A percentile compares a stretch with the other conserved stretches of the same genome.
These are phyloP conservation scores for Herminia tarsipennalis DNA, from an alignment of 2,888 invertebrate species.

Conservation along the genomic window DNA sequence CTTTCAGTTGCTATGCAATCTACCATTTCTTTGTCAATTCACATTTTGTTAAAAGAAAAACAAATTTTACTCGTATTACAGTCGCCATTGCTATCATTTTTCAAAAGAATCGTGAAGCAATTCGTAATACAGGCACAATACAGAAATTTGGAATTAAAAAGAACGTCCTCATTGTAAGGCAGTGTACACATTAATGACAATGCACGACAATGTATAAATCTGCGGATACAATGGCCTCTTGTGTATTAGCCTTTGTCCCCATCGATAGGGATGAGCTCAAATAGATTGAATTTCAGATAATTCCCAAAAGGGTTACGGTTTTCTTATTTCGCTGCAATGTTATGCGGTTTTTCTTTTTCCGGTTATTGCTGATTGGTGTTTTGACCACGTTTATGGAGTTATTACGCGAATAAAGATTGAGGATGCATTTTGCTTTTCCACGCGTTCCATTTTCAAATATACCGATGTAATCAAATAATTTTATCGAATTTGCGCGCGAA, in stretches of 20 bases:
- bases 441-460: slow-evolving; percentile 25
- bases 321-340: slow-evolving; percentile 67
- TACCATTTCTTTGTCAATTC: not conserved
- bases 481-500: not conserved
- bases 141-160: slow-evolving; percentile 66
- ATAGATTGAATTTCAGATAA: slow-evolving; percentile 83
- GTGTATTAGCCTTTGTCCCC: slow-evolving; percentile 76
- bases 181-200: slow-evolving; percentile 79
- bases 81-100: slow-evolving; percentile 20
- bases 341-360: slow-evolving; percentile 45
- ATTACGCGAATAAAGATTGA: slow-evolving; percentile 40
- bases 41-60: not conserved
- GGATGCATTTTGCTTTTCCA: slow-evolving; percentile 36
- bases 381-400: slow-evolving; percentile 45
- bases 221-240: slow-evolving; percentile 73
- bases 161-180: slow-evolving; percentile 67
- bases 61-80: slow-evolving; percentile 6
- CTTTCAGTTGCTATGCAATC: too few relatives aligned
- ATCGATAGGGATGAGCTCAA: slow-evolving; percentile 78
- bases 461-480: not conserved
- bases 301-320: slow-evolving; percentile 66
- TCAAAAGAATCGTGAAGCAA: slow-evolving; percentile 21
- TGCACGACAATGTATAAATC: slow-evolving; percentile 78
- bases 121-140: slow-evolving; percentile 27
- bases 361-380: slow-evolving; percentile 49